Evolutionary conservation across 2,888 invertebrate species (phyloP), one percentile per base, ranked within the genome.

Genomic region (Rhimphoctona megacephalus): DNA sequence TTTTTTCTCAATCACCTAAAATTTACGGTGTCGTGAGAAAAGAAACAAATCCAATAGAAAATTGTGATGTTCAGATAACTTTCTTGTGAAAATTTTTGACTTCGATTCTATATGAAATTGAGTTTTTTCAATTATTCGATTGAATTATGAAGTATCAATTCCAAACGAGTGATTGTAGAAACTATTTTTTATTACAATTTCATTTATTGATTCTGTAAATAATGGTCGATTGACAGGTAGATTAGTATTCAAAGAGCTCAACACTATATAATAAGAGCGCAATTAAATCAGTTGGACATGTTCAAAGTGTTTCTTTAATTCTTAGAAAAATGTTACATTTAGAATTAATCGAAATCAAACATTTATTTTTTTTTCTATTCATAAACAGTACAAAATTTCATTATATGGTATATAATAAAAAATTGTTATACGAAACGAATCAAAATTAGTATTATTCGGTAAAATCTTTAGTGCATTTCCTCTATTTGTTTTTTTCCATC

Each of bases 21-120:
- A 61, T 67, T 83, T 17, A 64, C 54, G 17, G 64, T 67, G 33
- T 43, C 69, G 80, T 81, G 80, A 81, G 74, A 80, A 84, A 82
- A 43, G 46, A 22, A 22, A 67, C 36, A 25, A 84, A 74, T 78
- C 64, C 57, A 46, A 78, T 57, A 70, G 66, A 22, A 19, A 25
- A 77, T 77, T 33, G 14, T 6, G 11, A 46, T 61, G 11, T 61
- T 30, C 14, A 17, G 17, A 30, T 61, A 9, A 61, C 30, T 61
- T 30, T 61, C 25, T 30, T 30, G 61, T 61, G 5, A 9, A 17
- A 14, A 17, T 17, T 22, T 61, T 30, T 61, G 14, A 25, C 61
- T 17, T 25, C 14, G 14, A 61, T 61, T 61, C 17, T 30, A 30
- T 30, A 30, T 14, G 30, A 30, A 61, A 61, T 61, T 30, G 17